These are phyloP conservation scores for Leptopilina boulardi DNA, from an alignment of 1,140 invertebrate genomes.

Conservation along the genomic window DNA sequence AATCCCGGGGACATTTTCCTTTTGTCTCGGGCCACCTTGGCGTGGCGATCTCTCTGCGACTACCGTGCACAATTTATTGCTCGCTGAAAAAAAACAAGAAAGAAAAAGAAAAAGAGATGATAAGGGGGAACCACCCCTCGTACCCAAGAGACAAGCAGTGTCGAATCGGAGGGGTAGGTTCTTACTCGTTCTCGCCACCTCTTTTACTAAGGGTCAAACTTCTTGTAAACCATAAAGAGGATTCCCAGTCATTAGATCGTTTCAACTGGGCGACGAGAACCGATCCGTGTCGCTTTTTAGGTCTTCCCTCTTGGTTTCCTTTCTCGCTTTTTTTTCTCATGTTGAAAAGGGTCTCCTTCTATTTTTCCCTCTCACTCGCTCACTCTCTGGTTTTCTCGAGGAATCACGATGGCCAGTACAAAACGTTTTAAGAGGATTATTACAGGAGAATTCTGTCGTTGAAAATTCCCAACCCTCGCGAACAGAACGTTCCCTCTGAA, in stretches of 20 bases:
- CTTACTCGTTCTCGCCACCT: conserved; percentile 45
- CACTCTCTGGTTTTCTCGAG: not conserved
- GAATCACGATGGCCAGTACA: conserved; percentile 8
- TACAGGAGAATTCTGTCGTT: conserved; percentile 7
- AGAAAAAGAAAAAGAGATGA: conserved; percentile 46
- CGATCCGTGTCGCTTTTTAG: conserved; percentile 49
- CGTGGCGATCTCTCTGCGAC: conserved; percentile 58
- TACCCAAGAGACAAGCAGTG: conserved; percentile 60
- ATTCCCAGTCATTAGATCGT: conserved; percentile 75
- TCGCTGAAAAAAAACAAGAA: conserved; percentile 59
- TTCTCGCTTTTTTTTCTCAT: not conserved
- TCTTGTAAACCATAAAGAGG: conserved; percentile 76
- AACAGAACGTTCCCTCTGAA: not conserved
- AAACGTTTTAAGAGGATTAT: conserved; percentile 30
- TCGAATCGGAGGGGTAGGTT: conserved; percentile 60
- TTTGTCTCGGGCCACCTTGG: conserved; percentile 70
- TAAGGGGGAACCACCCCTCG: conserved; percentile 52
- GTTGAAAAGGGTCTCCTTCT: not conserved
- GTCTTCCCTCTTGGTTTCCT: conserved; percentile 36
- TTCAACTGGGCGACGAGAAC: conserved; percentile 61
- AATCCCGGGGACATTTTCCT: conserved; percentile 67
- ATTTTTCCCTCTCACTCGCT: not conserved
- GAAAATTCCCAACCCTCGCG: not conserved
- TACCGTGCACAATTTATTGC: conserved; percentile 70
- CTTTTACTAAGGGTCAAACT: conserved; percentile 67